A percentile compares a stretch with the other conserved stretches of the same genome.
Evolutionary conservation across 2,888 invertebrate species (phyloP).

Genomic region (Napeogenes inachia): DNA sequence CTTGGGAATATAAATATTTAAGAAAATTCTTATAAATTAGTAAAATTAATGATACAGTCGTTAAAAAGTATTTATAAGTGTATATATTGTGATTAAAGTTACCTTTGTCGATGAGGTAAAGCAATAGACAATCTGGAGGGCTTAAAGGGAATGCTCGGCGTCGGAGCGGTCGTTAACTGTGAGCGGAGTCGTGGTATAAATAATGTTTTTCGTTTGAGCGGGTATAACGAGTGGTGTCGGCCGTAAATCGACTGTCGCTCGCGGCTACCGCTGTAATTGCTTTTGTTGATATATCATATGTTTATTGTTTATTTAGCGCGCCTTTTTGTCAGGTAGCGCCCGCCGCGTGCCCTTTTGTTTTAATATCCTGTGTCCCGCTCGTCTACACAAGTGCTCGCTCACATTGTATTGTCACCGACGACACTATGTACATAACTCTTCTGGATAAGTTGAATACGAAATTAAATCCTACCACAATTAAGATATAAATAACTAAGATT

Average conservation of each 20-base stretch:
- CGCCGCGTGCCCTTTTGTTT: slow-evolving; percentile 1
- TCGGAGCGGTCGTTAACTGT: slow-evolving; percentile 14
- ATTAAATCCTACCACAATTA: no score
- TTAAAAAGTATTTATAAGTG: background rate
- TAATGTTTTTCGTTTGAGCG: slow-evolving; percentile 14
- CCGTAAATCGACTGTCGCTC: slow-evolving; percentile 53
- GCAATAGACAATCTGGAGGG: background rate
- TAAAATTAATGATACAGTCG: background rate
- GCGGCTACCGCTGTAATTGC: slow-evolving; percentile 59
- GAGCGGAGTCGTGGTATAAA: slow-evolving; percentile 20
- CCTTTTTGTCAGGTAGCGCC: slow-evolving; percentile 60
- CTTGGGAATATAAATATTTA: slow-evolving; percentile 22
- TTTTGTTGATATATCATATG: slow-evolving; percentile 65
- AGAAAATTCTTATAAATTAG: slow-evolving; percentile 11
- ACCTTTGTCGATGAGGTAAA: background rate
- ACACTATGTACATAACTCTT: background rate
- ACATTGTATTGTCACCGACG: background rate
- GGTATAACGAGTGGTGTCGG: slow-evolving; percentile 38
- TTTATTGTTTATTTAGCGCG: slow-evolving; percentile 66
- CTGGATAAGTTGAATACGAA: background rate
- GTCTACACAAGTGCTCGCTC: no score
- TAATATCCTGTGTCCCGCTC: background rate
- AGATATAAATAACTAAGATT: no score
- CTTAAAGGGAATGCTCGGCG: background rate
- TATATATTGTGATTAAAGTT: background rate